Evolutionary conservation across 2,797 vertebrate species (phyloP).

Genomic region (Neoniphon sammara): DNA sequence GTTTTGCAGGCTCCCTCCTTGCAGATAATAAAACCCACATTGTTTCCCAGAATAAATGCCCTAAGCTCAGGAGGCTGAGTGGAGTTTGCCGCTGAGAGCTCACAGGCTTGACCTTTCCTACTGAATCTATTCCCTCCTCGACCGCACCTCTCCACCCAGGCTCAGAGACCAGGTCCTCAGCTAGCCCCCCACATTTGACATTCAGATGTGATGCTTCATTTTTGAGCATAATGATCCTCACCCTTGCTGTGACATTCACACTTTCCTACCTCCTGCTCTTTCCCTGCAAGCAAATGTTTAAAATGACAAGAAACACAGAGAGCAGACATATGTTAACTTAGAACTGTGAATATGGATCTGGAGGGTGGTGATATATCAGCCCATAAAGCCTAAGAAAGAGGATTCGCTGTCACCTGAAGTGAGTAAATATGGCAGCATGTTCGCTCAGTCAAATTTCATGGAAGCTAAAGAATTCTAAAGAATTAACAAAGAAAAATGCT

Average conservation of each 20-base stretch:
- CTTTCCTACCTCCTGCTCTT: conserved; percentile 39
- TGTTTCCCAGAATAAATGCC: conserved; percentile 80
- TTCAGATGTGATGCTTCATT: conserved; percentile 69
- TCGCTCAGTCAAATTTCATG: conserved; percentile 36
- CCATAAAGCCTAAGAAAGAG: not conserved
- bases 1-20: conserved; percentile 72
- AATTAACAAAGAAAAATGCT: conserved; percentile 43
- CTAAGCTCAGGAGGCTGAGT: conserved; percentile 75
- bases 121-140: conserved; percentile 73
- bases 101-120: conserved; percentile 78
- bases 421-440: conserved; percentile 13
- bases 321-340: conserved; percentile 29
- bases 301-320: conserved; percentile 52
- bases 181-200: conserved; percentile 68
- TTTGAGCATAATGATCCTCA: conserved; percentile 70
- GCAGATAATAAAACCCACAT: conserved; percentile 83
- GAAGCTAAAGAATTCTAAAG: conserved; percentile 26
- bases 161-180: conserved; percentile 64
- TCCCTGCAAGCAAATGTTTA: conserved; percentile 53
- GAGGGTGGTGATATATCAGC: conserved; percentile 14
- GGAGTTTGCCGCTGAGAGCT: conserved; percentile 72
- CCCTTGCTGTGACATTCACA: conserved; percentile 73
- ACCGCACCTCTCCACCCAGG: conserved; percentile 66
- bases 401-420: not conserved
- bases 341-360: conserved; percentile 15